Percentiles rank a stretch among this genome's conserved stretches.
Evolutionary conservation across 2,797 vertebrate species (phyloP).

Genomic region (Lagodon rhomboides): DNA sequence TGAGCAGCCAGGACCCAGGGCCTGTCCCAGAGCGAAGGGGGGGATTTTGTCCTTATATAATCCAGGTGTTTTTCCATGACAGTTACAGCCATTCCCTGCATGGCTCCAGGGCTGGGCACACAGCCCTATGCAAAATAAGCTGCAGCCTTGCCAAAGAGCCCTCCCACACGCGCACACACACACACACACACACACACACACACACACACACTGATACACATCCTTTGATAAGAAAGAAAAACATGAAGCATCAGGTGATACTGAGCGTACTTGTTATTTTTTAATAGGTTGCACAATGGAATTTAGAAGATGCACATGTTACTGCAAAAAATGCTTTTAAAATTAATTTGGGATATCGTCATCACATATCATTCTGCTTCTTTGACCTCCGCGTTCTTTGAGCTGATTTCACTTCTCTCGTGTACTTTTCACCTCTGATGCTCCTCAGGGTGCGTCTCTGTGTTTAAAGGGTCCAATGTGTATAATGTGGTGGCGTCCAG

Average conservation of each 20-base stretch:
- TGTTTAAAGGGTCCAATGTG: no score
- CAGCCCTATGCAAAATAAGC: slow-evolving; percentile 86
- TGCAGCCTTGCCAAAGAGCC: slow-evolving; percentile 75
- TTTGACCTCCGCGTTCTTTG: neutral
- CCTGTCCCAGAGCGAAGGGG: slow-evolving; percentile 31
- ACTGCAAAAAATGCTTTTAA: neutral
- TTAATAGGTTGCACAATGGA: neutral
- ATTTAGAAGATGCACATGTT: neutral
- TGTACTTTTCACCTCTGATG: neutral
- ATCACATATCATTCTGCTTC: neutral
- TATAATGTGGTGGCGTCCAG: no score
- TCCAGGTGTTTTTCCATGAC: slow-evolving; percentile 90
- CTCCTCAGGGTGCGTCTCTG: neutral
- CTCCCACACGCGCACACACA: slow-evolving; percentile 52
- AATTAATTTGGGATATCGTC: neutral
- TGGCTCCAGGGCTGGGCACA: slow-evolving; percentile 83
- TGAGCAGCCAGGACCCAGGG: slow-evolving; percentile 22
- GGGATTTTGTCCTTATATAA: slow-evolving; percentile 82
- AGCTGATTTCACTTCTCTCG: neutral
- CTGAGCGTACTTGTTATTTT: neutral
- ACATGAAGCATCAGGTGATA: neutral
- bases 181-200: slow-evolving; percentile 12
- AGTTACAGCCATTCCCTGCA: slow-evolving; percentile 82
- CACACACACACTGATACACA: neutral
- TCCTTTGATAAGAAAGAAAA: neutral